Evolutionary conservation across 2,797 vertebrate genomes (phyloP).

Genomic region (Sebastes cheni): DNA sequence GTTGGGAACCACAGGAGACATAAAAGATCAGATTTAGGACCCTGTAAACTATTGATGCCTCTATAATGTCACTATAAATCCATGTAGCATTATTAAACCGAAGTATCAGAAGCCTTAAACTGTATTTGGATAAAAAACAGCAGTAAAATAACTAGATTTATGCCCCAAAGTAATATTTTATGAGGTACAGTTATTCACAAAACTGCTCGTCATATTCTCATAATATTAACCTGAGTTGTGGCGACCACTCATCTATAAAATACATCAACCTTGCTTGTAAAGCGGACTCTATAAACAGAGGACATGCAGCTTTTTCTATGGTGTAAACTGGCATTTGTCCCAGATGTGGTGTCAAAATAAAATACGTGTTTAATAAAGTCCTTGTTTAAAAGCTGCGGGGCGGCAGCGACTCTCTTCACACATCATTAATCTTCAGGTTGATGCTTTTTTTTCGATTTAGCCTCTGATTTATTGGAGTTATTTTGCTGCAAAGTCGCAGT

Average conservation of each 20-base stretch:
- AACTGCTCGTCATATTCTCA: not conserved
- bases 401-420: not conserved
- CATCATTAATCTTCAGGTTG: constrained; percentile 1
- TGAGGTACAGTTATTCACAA: not conserved
- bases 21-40: no score
- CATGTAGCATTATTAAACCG: no score
- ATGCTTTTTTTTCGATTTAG: not conserved
- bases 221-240: not conserved
- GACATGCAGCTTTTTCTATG: not conserved
- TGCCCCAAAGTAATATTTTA: not conserved
- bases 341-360: constrained; percentile 19
- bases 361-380: constrained; percentile 17
- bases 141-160: not conserved
- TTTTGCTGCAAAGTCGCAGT: not conserved
- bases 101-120: not conserved
- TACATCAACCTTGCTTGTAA: constrained; percentile 24
- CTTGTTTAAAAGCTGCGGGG: not conserved
- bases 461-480: not conserved
- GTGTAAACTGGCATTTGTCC: constrained; percentile 15
- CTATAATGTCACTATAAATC: no score
- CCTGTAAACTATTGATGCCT: no score
- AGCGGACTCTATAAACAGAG: not conserved
- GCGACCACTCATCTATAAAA: not conserved
- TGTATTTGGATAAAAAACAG: not conserved
- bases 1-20: no score